Base-by-base conservation (phyloP, 1,140 invertebrate species). In the Maconellicoccus hirsutus region DNA sequence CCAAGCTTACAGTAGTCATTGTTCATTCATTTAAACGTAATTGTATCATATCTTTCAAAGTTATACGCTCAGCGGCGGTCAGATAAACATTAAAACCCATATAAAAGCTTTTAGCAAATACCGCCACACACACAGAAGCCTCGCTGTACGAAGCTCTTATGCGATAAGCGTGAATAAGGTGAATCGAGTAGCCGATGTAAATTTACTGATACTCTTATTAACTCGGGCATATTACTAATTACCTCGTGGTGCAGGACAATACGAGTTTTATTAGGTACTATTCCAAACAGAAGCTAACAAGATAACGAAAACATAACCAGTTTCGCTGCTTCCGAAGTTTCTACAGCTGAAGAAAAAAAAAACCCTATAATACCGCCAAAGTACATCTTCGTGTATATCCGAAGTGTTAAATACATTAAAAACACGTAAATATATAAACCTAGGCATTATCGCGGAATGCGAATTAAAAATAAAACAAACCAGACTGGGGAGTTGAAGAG, bases 191-290 rank as follows among this genome's bases (percentile, higher is more conserved):
- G 29, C 29, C 29, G 16, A 16, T 52, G 42, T 52, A 16, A 52
- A 52, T 52, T 52, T 52, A 52, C 42, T 52, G 42, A 52, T 52
- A 52, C 42, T 52, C n/a, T 52, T 52, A 52, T 52, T 52, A 52
- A 52, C 42, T 52, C 42, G 42, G 42, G 42, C 42, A 19, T 52
- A 52, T 52, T 52, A 52, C 42, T 52, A 52, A 52, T 52, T 52
- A 52, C 42, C 42, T 52, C 42, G 42, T 16, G 3, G 42, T 19
- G 42, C n/a, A 19, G 42, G 42, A 16, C 42, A 52, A 52, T 52
- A 52, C 42, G 10, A 6, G 12, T 52, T 16, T 16, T 52, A 14
- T 14, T 52, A 52, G 42, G 16, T 52, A 52, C 42, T 33, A 52
- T 52, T 52, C 42, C 6, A 19, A 52, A 52, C 42, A 52, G 42